A percentile compares a stretch with the other conserved stretches of the same genome.
phyloP scores from a whole-genome alignment of 2,113 vertebrate genomes.

The Rynchops niger region DNA sequence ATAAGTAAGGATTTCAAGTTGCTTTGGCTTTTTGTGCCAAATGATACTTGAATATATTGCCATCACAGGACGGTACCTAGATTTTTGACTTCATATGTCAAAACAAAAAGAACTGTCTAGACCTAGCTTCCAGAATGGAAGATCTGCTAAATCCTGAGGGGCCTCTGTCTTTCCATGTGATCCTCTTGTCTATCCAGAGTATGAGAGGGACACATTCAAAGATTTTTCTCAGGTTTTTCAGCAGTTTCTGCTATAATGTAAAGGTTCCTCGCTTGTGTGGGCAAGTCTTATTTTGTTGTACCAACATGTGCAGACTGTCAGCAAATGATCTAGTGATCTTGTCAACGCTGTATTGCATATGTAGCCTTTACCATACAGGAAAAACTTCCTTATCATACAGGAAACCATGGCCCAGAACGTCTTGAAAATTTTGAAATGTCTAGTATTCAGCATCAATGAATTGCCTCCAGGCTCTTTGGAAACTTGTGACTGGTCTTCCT shows the following conservation, averaged over 20 bases:
- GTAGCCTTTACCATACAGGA: background rate
- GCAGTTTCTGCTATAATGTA: background rate
- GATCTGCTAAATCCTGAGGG: background rate
- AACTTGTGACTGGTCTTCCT: background rate
- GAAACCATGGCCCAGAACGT: background rate
- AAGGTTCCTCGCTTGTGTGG: background rate
- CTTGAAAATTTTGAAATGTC: background rate
- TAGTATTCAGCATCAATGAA: background rate
- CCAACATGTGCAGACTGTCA: background rate
- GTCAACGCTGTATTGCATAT: background rate
- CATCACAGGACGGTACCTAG: background rate
- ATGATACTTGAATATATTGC: background rate
- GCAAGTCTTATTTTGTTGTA: background rate
- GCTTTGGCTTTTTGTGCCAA: background rate
- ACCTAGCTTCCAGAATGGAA: background rate
- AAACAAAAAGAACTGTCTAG: background rate
- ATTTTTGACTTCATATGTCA: background rate
- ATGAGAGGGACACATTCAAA: background rate
- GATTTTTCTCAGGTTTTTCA: background rate
- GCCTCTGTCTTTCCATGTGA: background rate
- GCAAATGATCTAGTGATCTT: background rate
- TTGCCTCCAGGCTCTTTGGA: background rate
- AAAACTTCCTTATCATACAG: background rate
- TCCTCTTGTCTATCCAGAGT: background rate
- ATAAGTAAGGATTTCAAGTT: background rate